Evolutionary conservation across 2,797 vertebrate species (phyloP).

Genomic region (Muraenolepis orangiensis): DNA sequence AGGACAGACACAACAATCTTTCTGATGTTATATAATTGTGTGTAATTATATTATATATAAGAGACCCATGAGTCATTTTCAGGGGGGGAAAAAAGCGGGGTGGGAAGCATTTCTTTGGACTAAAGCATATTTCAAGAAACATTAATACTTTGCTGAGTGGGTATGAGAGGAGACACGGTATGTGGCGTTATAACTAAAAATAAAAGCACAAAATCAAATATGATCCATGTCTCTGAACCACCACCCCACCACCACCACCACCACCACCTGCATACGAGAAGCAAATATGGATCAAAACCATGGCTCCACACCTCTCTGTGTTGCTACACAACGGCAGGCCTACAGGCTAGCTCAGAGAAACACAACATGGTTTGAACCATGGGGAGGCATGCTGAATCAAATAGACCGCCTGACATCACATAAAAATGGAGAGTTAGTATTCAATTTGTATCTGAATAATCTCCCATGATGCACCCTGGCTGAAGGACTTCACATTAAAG

Average conservation of each 20-base stretch:
- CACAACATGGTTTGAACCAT: neutral
- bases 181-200: neutral
- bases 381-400: neutral
- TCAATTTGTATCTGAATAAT: too few relatives aligned
- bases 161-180: neutral
- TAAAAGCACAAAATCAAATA: neutral
- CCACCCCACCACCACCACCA: neutral
- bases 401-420: too few relatives aligned
- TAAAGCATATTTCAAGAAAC: neutral
- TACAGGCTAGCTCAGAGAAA: neutral
- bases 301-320: neutral
- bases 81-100: too few relatives aligned
- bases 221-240: neutral
- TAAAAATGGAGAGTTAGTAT: too few relatives aligned
- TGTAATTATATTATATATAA: neutral
- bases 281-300: neutral
- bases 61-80: neutral
- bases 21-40: neutral
- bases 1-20: neutral
- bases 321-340: neutral
- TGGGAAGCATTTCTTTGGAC: too few relatives aligned
- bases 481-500: too few relatives aligned
- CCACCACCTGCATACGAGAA: neutral
- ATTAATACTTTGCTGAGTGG: neutral
- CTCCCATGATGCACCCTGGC: too few relatives aligned